Percentiles rank a stretch among this genome's conserved stretches.
Conservation (phyloP, 1,140 invertebrate genomes). For the roundworm (Caenorhabditis elegans) region DNA sequence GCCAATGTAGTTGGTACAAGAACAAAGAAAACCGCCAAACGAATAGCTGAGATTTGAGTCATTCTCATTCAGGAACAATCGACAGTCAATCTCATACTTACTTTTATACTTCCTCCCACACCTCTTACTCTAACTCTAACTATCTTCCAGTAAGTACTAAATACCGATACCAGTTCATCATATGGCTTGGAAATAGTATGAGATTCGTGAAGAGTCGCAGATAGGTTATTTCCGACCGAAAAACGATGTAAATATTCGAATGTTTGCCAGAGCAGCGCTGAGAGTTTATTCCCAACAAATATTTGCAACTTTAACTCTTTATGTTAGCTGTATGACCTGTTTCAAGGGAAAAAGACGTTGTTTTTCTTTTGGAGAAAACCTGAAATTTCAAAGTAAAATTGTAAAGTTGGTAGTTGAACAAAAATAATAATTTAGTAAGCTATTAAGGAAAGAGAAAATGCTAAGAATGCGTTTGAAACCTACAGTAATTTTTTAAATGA, state of each 20-base stretch:
- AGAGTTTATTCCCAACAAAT: constrained; percentile 23
- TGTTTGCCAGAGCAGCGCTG: neutral
- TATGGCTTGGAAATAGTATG: neutral
- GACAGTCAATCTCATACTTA: neutral
- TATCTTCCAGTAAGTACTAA: constrained; percentile 29
- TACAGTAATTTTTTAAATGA: too few relatives aligned
- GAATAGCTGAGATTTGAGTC: neutral
- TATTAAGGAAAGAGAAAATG: too few relatives aligned
- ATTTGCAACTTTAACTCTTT: constrained; percentile 23
- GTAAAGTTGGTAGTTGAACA: too few relatives aligned
- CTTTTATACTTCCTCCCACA: neutral
- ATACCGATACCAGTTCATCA: constrained; percentile 31
- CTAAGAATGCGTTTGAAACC: too few relatives aligned
- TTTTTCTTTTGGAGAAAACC: neutral
- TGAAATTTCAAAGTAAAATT: neutral
- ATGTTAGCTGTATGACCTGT: constrained; percentile 3
- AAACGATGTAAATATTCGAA: constrained; percentile 24
- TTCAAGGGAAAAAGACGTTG: neutral
- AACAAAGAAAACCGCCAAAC: neutral
- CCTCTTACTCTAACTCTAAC: neutral
- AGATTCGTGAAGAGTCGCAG: neutral
- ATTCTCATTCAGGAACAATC: neutral
- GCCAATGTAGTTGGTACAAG: neutral
- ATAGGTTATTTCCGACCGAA: neutral
- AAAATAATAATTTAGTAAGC: too few relatives aligned